Evolutionary conservation across 37 sponge, comb jelly and placozoan genomes (phyloP), one percentile per base, ranked within the genome.

Genomic region (Spongia lamella): DNA sequence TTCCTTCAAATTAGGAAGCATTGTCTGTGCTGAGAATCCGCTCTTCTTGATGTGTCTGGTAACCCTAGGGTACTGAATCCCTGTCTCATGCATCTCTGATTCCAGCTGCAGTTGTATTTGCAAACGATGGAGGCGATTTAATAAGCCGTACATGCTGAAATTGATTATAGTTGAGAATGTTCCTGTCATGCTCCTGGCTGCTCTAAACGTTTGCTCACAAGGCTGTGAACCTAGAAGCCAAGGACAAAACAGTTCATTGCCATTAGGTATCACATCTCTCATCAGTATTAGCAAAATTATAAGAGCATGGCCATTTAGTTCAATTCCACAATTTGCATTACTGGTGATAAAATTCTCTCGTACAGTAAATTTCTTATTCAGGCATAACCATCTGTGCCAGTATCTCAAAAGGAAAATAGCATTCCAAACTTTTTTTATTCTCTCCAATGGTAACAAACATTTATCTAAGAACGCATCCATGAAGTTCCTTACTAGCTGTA

Each of bases 51-150:
- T 25, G 7, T 78, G 25, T 1, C 26, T 65, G 19, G 27, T 17
- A 26, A 24, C 43, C 20, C 29, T 22, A 47, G 38, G 63, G 21
- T 50, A 61, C 3, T n/a, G 22, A 53, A 76, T 78, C 29, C 52
- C 78, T 47, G 65, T 14, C 34, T 53, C 25, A 43, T 24, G 25
- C 7, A 38, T 19, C 22, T 70, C 34, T 47, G 27, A 21, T 47
- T 70, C 72, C 7, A 70, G 72, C 7, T 30, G n/a, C n/a, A 70
- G 9, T 70, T 70, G 72, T 13, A 30, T 51, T 26, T 55, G 56
- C 24, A 73, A 22, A 11, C 75, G 7, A 38, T 73, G 75, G 9
- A 73, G 56, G 19, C 75, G 32, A 20, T 61, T 19, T 40, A 73
- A 30, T 13, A 73, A 57, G 6, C 75, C 75, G 5, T 33, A 21